phyloP scores from a whole-genome alignment of 1,140 invertebrate species.

The Rhagoletis zephyria region DNA sequence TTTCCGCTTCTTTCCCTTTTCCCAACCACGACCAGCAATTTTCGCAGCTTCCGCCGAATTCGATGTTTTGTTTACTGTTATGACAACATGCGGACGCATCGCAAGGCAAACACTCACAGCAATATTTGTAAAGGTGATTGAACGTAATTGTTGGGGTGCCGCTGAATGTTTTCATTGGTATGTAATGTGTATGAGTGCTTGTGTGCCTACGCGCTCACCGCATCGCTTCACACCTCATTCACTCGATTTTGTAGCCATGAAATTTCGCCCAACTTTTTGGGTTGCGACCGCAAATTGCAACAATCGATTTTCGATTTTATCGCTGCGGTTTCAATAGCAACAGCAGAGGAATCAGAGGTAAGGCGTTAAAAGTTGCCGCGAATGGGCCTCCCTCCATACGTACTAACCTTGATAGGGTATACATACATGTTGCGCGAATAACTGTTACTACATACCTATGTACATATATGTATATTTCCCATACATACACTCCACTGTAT shows the following conservation, averaged over 20 bases:
- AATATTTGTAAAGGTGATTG: too few species aligned
- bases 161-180: not conserved
- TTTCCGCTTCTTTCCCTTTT: too few species aligned
- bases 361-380: slow-evolving; percentile 7
- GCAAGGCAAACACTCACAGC: too few species aligned
- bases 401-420: not conserved
- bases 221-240: slow-evolving; percentile 41
- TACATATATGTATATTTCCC: not conserved
- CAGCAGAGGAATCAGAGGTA: not conserved
- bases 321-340: not conserved
- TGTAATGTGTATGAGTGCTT: not conserved
- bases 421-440: too few species aligned
- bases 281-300: slow-evolving; percentile 32
- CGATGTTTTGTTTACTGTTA: too few species aligned
- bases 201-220: not conserved
- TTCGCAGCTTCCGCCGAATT: too few species aligned
- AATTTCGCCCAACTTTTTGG: slow-evolving; percentile 39
- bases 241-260: not conserved
- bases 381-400: not conserved
- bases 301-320: slow-evolving; percentile 52
- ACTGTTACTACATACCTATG: not conserved
- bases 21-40: too few species aligned
- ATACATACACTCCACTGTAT: not conserved
- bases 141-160: not conserved
- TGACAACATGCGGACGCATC: too few species aligned